These are phyloP conservation scores for Heliconius aoede DNA, from an alignment of 2,888 invertebrate genomes.

Conservation along the genomic window DNA sequence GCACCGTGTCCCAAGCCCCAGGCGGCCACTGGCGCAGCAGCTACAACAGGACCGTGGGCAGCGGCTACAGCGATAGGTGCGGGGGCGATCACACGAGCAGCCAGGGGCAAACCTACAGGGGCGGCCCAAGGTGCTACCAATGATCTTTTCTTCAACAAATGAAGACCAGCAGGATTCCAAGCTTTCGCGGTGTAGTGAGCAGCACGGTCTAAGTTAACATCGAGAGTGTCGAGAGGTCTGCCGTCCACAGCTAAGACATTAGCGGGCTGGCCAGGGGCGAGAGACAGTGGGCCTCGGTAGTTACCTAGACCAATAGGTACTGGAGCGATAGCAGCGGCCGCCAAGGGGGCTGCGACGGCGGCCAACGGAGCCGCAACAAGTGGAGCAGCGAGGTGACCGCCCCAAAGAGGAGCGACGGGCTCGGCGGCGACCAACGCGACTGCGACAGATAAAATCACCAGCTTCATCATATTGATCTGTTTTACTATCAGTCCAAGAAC, in stretches of 20 bases:
- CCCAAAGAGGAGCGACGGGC: conserved; percentile 55
- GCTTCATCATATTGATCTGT: conserved; percentile 83
- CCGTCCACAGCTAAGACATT: conserved; percentile 75
- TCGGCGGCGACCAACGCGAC: conserved; percentile 83
- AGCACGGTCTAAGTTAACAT: conserved; percentile 76
- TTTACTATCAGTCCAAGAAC: conserved; percentile 69
- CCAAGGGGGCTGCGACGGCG: conserved; percentile 43
- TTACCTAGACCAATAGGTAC: conserved; percentile 60
- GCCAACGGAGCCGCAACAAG: conserved; percentile 30
- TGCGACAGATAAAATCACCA: conserved; percentile 86
- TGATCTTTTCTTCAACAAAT: conserved; percentile 70
- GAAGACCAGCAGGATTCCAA: conserved; percentile 56
- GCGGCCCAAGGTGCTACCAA: conserved; percentile 60
- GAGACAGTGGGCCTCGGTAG: conserved; percentile 75
- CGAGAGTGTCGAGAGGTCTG: conserved; percentile 77
- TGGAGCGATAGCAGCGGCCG: conserved; percentile 55
- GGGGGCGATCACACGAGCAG: conserved; percentile 38
- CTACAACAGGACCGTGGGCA: conserved; percentile 43
- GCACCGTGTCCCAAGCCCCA: conserved; percentile 49
- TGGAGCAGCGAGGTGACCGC: conserved; percentile 50
- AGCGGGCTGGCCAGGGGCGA: conserved; percentile 76
- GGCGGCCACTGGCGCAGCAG: conserved; percentile 51
- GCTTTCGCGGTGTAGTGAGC: conserved; percentile 72
- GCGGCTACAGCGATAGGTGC: conserved; percentile 17
- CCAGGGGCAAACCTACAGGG: conserved; percentile 52